phyloP scores from a whole-genome alignment of 2,113 vertebrate genomes.

The Puffinus mauretanicus region DNA sequence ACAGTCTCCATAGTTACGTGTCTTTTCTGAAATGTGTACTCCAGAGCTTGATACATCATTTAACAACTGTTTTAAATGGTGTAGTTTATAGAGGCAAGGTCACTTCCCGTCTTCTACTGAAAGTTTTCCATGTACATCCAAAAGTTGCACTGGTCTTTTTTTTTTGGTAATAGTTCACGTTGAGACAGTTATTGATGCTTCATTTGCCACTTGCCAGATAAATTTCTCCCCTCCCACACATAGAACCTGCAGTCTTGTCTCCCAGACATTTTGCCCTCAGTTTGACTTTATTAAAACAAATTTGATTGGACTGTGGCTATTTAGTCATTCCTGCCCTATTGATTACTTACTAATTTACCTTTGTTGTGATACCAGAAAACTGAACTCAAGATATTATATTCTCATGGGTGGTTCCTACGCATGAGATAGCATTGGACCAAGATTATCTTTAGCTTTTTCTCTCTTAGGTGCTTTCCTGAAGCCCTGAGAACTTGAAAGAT shows the following conservation, averaged over 20 bases:
- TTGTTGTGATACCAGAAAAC: neutral
- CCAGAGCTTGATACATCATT: neutral
- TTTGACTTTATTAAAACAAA: neutral
- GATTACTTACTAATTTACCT: neutral
- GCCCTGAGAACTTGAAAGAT: neutral
- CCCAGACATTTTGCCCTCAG: neutral
- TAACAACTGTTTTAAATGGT: neutral
- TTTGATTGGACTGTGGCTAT: neutral
- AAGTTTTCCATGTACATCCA: neutral
- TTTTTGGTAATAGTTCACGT: neutral
- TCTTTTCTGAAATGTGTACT: neutral
- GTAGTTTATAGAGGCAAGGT: neutral
- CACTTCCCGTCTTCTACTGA: neutral
- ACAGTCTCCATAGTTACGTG: neutral
- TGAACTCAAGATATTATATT: neutral
- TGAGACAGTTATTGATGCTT: neutral
- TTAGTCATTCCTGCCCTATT: neutral
- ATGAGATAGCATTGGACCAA: neutral
- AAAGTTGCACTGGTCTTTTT: neutral
- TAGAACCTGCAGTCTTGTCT: neutral
- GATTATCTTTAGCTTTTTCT: neutral
- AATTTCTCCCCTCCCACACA: neutral
- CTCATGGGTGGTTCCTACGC: neutral
- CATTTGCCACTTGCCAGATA: neutral
- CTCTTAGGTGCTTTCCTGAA: neutral